A percentile compares a stretch with the other conserved stretches of the same genome.
Conservation (phyloP, 2,888 invertebrate species). For the Ochropleura plecta region DNA sequence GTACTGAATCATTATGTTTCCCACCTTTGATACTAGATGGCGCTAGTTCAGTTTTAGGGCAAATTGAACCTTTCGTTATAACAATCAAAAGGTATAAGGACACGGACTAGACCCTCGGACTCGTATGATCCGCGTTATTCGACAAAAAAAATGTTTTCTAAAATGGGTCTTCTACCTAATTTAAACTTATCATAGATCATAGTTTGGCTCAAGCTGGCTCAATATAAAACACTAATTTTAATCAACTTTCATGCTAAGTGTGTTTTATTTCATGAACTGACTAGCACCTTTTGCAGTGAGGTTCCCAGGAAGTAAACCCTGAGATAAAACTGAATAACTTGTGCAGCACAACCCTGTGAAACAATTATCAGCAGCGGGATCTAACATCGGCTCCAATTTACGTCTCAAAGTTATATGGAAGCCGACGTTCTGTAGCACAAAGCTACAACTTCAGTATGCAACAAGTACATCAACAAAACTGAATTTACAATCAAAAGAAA, state of each 20-base stretch:
- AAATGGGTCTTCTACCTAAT: conserved; percentile 8
- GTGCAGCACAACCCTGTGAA: conserved; percentile 15
- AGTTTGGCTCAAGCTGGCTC: too few species aligned
- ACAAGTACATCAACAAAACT: conserved; percentile 81
- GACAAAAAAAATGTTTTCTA: neutral
- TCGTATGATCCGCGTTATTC: too few species aligned
- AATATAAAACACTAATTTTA: neutral
- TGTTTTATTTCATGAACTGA: neutral
- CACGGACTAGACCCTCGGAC: neutral
- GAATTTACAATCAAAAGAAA: conserved; percentile 88
- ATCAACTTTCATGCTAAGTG: neutral
- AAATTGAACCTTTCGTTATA: neutral
- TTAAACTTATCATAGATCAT: too few species aligned
- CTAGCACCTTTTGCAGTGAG: neutral
- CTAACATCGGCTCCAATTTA: conserved; percentile 48
- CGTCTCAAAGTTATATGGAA: conserved; percentile 50
- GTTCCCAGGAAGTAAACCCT: neutral
- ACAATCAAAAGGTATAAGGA: neutral
- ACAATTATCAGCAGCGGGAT: conserved; percentile 49
- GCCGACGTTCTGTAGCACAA: conserved; percentile 57
- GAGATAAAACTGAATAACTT: conserved; percentile 23
- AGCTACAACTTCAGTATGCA: conserved; percentile 76
- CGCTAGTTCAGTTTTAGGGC: neutral
- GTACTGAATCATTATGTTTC: neutral
- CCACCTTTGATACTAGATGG: neutral